Base-by-base conservation (phyloP, 2,888 invertebrate species). In the Pantelozetes paolii region DNA sequence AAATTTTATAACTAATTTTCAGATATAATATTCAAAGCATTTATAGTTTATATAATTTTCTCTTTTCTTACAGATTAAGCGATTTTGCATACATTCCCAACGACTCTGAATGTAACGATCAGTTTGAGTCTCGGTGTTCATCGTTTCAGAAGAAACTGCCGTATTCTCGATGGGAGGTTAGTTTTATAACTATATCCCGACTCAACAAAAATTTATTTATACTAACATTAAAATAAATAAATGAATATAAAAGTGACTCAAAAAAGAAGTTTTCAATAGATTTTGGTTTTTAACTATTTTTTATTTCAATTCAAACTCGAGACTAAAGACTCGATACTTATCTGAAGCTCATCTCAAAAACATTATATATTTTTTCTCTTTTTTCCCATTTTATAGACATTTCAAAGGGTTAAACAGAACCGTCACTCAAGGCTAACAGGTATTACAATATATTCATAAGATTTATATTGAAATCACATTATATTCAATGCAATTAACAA, bases 111-210 rank as follows among this genome's bases (percentile, higher is more conserved):
- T 32, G 67, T 67, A 67, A 42, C 42, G 67, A 67, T 20, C 67
- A 40, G 23, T 67, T 67, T n/a, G 67, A 67, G 40, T 67, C 71
- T 50, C 28, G 57, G 9, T 57, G 50, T 32, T 62, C 54, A 45
- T 74, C 74, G 50, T 74, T 54, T 74, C 74, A 74, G 70, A 74
- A 74, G 40, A 74, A 74, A 30, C 57, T 74, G 50, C 74, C 74
- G 32, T 70, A 74, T 45, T 74, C 74, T n/a, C 69, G 74, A 71
- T 74, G 74, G 74, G 74, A 74, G 67, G 67, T 67, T 67, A n/a
- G 40, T 40, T 67, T 40, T 40, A 67, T 40, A 40, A 67, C 67
- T 40, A 20, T 6, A 32, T 54, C 54, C 20, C n/a, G 20, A 36
- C 36, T 36, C 36, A 50, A 20, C 23, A 26, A 54, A 54, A 26